Percentiles rank a stretch among this genome's conserved stretches.
These are phyloP conservation scores for Xenopus petersii DNA, from an alignment of 2,797 vertebrate genomes.

Conservation along the genomic window DNA sequence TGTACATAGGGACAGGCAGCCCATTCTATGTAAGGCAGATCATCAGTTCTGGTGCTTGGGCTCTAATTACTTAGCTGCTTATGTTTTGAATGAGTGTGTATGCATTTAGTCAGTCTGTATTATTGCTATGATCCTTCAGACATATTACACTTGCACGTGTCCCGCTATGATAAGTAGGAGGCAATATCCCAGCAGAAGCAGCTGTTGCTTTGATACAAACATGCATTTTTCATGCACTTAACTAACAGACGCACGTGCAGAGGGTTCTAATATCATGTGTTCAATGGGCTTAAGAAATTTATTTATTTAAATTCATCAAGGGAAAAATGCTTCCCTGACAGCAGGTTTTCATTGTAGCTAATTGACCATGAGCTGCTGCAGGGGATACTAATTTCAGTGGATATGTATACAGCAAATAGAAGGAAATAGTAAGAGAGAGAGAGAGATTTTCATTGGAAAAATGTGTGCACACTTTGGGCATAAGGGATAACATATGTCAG, in stretches of 20 bases:
- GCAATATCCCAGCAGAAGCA: background rate
- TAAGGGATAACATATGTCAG: slow-evolving; percentile 47
- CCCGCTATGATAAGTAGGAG: background rate
- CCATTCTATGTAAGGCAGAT: no score
- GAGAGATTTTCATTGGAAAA: slow-evolving; percentile 43
- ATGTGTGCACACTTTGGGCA: slow-evolving; percentile 38
- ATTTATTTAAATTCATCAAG: slow-evolving; percentile 46
- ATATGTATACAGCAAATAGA: slow-evolving; percentile 42
- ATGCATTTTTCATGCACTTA: background rate
- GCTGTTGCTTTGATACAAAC: background rate
- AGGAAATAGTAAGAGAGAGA: slow-evolving; percentile 42
- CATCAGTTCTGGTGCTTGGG: no score
- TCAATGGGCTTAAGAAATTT: slow-evolving; percentile 27
- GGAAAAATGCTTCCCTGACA: slow-evolving; percentile 36
- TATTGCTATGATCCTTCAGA: no score
- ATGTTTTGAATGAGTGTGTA: no score
- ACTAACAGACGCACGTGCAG: background rate
- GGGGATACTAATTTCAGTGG: slow-evolving; percentile 46
- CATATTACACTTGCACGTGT: no score
- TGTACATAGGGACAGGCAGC: no score
- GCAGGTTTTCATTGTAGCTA: slow-evolving; percentile 48
- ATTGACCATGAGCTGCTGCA: slow-evolving; percentile 42
- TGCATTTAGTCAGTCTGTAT: no score
- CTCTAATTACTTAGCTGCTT: no score
- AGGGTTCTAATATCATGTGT: background rate